Evolutionary conservation across 2,888 invertebrate species (phyloP).

Genomic region (Pristionchus entomophagus): DNA sequence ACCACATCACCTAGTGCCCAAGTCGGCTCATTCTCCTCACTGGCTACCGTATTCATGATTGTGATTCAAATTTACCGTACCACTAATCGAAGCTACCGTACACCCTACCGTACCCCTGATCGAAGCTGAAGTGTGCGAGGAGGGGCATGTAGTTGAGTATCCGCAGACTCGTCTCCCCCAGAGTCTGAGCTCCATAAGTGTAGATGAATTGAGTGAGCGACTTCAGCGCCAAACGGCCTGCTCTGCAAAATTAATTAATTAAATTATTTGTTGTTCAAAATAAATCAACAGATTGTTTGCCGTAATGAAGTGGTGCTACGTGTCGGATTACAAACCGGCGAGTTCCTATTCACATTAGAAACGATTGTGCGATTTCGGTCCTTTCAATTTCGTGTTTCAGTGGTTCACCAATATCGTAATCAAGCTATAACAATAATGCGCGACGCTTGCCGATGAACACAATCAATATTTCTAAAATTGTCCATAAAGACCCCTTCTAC

Average conservation of each 20-base stretch:
- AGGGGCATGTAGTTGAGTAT: slow-evolving; percentile 70
- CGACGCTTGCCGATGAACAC: background rate
- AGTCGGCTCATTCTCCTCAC: too few species aligned
- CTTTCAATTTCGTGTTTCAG: too few species aligned
- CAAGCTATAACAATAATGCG: background rate
- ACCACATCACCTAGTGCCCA: too few species aligned
- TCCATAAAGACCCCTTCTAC: background rate
- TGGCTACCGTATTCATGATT: too few species aligned
- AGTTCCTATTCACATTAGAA: too few species aligned
- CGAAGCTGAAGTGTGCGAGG: slow-evolving; percentile 82
- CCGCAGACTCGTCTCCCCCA: slow-evolving; percentile 53
- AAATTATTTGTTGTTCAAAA: background rate
- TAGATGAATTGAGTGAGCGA: slow-evolving; percentile 62
- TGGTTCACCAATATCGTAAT: background rate
- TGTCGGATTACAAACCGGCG: too few species aligned
- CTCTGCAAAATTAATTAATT: background rate
- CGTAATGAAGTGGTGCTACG: too few species aligned
- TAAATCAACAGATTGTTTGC: background rate
- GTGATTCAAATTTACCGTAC: too few species aligned
- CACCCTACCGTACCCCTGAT: slow-evolving; percentile 78
- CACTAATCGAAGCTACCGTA: background rate
- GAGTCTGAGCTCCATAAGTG: slow-evolving; percentile 57
- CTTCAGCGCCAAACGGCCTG: slow-evolving; percentile 61
- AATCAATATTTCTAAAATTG: background rate
- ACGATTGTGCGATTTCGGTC: too few species aligned